Percentiles rank a stretch among this genome's conserved stretches.
These are phyloP conservation scores for Caretta caretta DNA, from an alignment of 2,113 vertebrate genomes.

Conservation along the genomic window DNA sequence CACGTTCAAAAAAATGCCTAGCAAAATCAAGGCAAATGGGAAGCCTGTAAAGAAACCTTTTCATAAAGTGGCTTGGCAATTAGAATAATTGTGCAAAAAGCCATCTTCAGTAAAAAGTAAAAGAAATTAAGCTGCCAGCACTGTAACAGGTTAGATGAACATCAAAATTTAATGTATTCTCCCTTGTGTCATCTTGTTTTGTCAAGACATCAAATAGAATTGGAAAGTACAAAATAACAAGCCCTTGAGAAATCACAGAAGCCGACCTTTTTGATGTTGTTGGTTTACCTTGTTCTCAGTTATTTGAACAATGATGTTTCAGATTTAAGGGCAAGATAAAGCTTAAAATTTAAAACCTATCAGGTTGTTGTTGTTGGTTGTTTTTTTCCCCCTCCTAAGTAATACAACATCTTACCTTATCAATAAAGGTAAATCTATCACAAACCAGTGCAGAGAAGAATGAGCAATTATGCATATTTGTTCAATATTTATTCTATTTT, in stretches of 20 bases:
- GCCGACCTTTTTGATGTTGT: slow-evolving; percentile 91
- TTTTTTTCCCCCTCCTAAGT: slow-evolving; percentile 21
- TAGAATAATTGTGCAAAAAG: slow-evolving; percentile 84
- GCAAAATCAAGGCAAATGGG: slow-evolving; percentile 78
- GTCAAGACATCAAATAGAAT: slow-evolving; percentile 98
- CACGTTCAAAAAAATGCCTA: slow-evolving; percentile 76
- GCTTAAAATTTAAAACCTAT: slow-evolving; percentile 85
- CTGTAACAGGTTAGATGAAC: slow-evolving; percentile 86
- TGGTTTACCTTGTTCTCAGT: slow-evolving; percentile 91
- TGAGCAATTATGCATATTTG: slow-evolving; percentile 35
- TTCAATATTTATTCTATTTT: slow-evolving; percentile 42
- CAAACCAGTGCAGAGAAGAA: slow-evolving; percentile 49
- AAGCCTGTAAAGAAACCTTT: slow-evolving; percentile 66
- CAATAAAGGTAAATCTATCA: slow-evolving; percentile 57
- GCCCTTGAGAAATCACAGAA: slow-evolving; percentile 92
- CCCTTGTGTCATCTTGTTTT: slow-evolving; percentile 94
- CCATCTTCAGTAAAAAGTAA: slow-evolving; percentile 77
- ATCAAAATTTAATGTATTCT: slow-evolving; percentile 95
- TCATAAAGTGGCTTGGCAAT: slow-evolving; percentile 81
- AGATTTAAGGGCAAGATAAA: slow-evolving; percentile 84
- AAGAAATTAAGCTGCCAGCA: slow-evolving; percentile 84
- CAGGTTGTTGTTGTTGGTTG: slow-evolving; percentile 50
- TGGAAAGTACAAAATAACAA: slow-evolving; percentile 93
- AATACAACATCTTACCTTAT: slow-evolving; percentile 69
- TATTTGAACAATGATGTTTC: slow-evolving; percentile 89